A percentile compares a stretch with the other conserved stretches of the same genome.
Evolutionary conservation across 2,888 invertebrate genomes (phyloP).

Genomic region (Cantharis lateralis): DNA sequence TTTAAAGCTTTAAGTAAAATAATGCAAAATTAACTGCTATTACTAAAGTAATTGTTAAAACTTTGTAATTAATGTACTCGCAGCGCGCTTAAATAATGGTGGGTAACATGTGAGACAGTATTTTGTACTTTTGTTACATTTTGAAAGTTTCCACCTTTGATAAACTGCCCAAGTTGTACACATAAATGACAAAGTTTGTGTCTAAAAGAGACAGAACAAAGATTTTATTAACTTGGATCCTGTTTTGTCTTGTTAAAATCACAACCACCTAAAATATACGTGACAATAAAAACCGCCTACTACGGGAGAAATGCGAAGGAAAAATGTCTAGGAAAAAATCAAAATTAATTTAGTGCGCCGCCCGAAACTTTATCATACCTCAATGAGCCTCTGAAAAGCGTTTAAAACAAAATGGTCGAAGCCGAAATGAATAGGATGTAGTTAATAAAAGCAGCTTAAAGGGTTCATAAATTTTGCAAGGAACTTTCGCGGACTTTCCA

Average conservation of each 20-base stretch:
- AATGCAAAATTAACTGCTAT: conserved; percentile 25
- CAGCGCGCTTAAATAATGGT: conserved; percentile 23
- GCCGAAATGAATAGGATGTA: conserved; percentile 18
- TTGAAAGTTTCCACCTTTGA: conserved; percentile 38
- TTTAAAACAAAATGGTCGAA: not conserved
- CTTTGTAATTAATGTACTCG: conserved; percentile 31
- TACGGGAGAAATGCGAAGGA: not conserved
- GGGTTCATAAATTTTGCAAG: conserved; percentile 13
- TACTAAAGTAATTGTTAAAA: conserved; percentile 29
- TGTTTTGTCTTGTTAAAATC: conserved; percentile 30
- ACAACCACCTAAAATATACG: conserved; percentile 26
- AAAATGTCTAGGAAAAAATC: not conserved
- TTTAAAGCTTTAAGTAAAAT: conserved; percentile 13
- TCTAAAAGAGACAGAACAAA: conserved; percentile 36
- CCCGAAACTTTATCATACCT: not conserved
- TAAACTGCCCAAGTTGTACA: conserved; percentile 37
- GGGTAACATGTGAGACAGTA: conserved; percentile 36
- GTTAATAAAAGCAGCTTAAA: conserved; percentile 21
- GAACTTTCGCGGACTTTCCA: conserved; percentile 13
- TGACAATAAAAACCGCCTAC: conserved; percentile 22
- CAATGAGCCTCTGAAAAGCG: not conserved
- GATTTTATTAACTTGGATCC: conserved; percentile 37
- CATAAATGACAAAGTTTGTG: conserved; percentile 38
- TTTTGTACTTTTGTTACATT: conserved; percentile 28
- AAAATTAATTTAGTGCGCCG: not conserved